Base-by-base conservation (phyloP, 1,140 invertebrate species). In the Ganaspis sp. region DNA sequence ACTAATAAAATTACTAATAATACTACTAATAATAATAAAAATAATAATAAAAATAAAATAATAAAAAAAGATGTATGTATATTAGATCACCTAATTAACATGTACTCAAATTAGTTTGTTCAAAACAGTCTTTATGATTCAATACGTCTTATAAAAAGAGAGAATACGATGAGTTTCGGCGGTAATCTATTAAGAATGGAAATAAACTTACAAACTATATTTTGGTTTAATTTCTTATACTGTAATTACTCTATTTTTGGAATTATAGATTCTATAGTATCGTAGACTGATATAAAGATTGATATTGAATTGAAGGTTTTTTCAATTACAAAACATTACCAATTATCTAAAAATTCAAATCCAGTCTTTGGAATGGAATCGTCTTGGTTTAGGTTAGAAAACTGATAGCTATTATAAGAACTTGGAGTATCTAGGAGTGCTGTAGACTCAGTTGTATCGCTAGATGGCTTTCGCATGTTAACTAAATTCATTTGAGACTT, bases 261-360 rank as follows among this genome's bases (percentile, higher is more conserved):
- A 64, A 26, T 64, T 26, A 64, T 15, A n/a, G 26, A 64, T 15
- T 29, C 21, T 64, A n/a, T 29, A 64, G 45, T 17, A 49, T 19
- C n/a, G 9, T 23, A 49, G 12, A 54, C 49, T 23, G 21, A 21
- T 58, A 64, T 64, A 64, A 29, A 21, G 11, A 26, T 29, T 64
- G 58, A 34, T 64, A 34, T 34, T 34, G 8, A 64, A 64, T 29
- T 29, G 6, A 12, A 1, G 12, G 4, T 11, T 26, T 29, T 8
- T 29, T 29, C 1, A 11, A 29, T 29, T 15, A 64, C 15, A 1
- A 29, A 42, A 34, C 58, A 58, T 89, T 93, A 94, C 94, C 94
- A 94, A 84, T 94, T 95, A 88, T 95, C 95, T 72, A 95, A 90
- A 87, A 95, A 95, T 84, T 95, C 94, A 79, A 94, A 93, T 45